These are phyloP conservation scores for Enteromius anoplus DNA, from an alignment of 2,797 vertebrate genomes.

Conservation along the genomic window DNA sequence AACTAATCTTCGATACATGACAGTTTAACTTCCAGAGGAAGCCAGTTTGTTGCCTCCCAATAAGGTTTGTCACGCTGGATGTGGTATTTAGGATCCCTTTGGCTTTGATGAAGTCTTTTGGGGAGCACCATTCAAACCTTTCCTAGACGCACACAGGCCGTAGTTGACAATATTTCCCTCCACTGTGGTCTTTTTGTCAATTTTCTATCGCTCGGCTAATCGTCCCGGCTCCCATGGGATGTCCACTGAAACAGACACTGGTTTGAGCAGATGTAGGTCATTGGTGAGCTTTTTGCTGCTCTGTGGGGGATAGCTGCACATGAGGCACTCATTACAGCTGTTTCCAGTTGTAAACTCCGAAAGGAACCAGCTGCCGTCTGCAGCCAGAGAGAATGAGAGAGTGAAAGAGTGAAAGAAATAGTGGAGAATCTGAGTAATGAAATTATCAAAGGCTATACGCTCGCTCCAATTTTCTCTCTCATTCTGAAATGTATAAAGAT, in stretches of 20 bases:
- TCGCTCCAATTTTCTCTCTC: constrained; percentile 57
- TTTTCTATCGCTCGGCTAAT: constrained; percentile 26
- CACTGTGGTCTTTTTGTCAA: background rate
- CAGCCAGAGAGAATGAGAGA: constrained; percentile 60
- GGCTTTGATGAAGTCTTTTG: background rate
- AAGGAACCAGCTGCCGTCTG: constrained; percentile 77
- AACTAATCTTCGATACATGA: constrained; percentile 42
- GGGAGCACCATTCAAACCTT: background rate
- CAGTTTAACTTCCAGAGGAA: constrained; percentile 37
- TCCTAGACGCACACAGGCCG: background rate
- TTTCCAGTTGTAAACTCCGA: constrained; percentile 77
- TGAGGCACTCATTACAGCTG: constrained; percentile 82
- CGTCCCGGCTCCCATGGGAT: constrained; percentile 26
- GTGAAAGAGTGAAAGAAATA: constrained; percentile 59
- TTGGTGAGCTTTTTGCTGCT: constrained; percentile 68
- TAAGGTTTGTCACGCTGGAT: constrained; percentile 32
- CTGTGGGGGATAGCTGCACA: constrained; percentile 74
- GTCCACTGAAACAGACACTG: constrained; percentile 58
- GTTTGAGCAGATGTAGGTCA: constrained; percentile 74
- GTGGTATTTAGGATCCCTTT: constrained; percentile 19
- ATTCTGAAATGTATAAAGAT: constrained; percentile 62
- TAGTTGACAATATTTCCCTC: constrained; percentile 19
- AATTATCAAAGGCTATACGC: constrained; percentile 70
- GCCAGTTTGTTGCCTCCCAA: constrained; percentile 20
- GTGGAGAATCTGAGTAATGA: constrained; percentile 65